phyloP scores from a whole-genome alignment of 2,797 vertebrate genomes.

The Sciaenops ocellatus region DNA sequence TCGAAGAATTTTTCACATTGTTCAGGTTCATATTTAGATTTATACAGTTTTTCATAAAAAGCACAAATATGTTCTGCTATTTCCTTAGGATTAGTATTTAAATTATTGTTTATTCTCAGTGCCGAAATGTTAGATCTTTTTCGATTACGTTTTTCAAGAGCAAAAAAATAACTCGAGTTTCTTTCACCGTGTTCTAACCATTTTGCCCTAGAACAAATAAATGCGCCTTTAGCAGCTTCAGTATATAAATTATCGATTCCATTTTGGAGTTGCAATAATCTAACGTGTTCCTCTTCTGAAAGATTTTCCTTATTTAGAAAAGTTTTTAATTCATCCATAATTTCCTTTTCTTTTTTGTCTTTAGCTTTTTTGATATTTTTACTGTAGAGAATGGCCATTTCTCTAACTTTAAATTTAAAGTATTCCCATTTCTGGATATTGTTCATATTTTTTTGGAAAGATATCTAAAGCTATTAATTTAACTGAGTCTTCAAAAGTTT shows the following conservation, averaged over 20 bases:
- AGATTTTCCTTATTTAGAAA: not conserved
- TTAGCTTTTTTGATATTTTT: not conserved
- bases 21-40: too few species aligned
- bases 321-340: not conserved
- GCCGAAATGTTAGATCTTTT: not conserved
- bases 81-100: not conserved
- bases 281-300: not conserved
- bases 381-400: not conserved
- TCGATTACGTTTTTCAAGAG: not conserved
- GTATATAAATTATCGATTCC: not conserved
- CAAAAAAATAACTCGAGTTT: not conserved
- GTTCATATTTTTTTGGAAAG: not conserved
- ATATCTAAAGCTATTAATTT: not conserved
- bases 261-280: slow-evolving; percentile 1
- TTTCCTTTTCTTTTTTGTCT: not conserved
- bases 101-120: not conserved
- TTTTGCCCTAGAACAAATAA: not conserved
- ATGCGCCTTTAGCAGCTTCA: not conserved
- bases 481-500: not conserved
- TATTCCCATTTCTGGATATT: not conserved
- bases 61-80: too few species aligned
- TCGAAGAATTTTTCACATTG: too few species aligned
- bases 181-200: not conserved
- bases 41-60: too few species aligned
- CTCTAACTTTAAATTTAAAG: not conserved